phyloP scores from a whole-genome alignment of 2,797 vertebrate genomes.

The Carcharodon carcharias region DNA sequence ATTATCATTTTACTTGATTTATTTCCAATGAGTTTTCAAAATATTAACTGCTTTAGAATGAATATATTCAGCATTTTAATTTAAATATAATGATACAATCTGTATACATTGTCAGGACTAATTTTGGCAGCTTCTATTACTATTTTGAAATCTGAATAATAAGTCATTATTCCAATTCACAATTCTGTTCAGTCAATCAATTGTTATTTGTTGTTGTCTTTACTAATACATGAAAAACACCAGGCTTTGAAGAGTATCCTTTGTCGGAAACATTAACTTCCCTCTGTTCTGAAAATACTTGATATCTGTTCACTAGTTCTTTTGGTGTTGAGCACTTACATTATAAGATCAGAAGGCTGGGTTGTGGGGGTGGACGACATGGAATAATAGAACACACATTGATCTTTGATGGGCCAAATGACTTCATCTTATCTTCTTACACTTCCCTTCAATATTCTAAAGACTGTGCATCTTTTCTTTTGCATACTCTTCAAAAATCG shows the following conservation, averaged over 20 bases:
- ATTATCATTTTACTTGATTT: slow-evolving; percentile 24
- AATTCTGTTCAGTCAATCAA: neutral
- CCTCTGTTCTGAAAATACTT: neutral
- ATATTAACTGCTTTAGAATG: slow-evolving; percentile 1
- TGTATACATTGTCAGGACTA: slow-evolving; percentile 1
- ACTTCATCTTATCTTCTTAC: neutral
- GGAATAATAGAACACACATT: neutral
- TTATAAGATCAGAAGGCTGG: neutral
- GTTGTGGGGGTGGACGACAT: neutral
- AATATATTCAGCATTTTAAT: neutral
- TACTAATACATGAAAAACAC: neutral
- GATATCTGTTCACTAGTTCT: neutral
- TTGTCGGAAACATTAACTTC: neutral
- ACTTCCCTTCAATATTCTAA: neutral
- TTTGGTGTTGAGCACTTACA: neutral
- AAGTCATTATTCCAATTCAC: neutral
- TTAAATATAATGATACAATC: slow-evolving; percentile 16
- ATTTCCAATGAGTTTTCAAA: neutral
- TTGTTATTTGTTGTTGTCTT: neutral
- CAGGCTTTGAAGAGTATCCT: neutral
- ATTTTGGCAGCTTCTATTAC: neutral
- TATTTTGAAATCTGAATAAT: neutral
- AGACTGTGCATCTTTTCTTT: neutral
- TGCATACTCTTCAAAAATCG: neutral
- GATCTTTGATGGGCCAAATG: neutral